Evolutionary conservation across 2,888 invertebrate genomes (phyloP), one percentile per base, ranked within the genome.

Genomic region (Polyploca ridens): DNA sequence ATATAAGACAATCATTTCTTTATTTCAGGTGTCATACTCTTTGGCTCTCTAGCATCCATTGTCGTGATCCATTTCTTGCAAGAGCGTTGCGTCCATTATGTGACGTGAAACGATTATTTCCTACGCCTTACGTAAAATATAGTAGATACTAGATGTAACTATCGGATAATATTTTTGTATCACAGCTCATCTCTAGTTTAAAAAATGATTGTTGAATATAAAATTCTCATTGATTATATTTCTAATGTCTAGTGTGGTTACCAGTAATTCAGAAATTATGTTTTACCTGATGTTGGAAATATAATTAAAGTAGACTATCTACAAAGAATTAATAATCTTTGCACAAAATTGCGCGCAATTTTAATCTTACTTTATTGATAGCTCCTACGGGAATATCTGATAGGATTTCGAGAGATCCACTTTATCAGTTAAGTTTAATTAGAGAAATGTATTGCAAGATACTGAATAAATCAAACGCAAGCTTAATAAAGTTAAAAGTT

Each of bases 41-140:
- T 61, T 74, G 74, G 7, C 59, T 57, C 33, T n/a, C 63, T 71
- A 72, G 69, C 72, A 72, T 74, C 72, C 72, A 64, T 67, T 69
- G 63, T 69, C 68, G 60, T 64, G 72, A 68, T 74, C 74, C 72
- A 72, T 70, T 74, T 74, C 68, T 58, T 68, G 62, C 62, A 11
- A n/a, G 27, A 27, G 33, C 54, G 19, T 54, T 54, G 19, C 10
- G 54, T 54, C 19, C 16, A 16, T 54, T 19, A 16, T 54, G 16
- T 16, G 27, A 38, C 60, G 58, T 14, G 44, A 61, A 38, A 57
- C 63, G 62, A 63, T 59, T 66, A 62, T 74, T 74, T 74, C 72
- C 72, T 74, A 68, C 64, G 58, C 54, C 66, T 74, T 72, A 72
- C 74, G 72, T 74, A 74, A 74, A 66, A 58, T 62, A 54, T 14